phyloP scores from a whole-genome alignment of 2,113 vertebrate genomes.

The Gymnorhina tibicen region DNA sequence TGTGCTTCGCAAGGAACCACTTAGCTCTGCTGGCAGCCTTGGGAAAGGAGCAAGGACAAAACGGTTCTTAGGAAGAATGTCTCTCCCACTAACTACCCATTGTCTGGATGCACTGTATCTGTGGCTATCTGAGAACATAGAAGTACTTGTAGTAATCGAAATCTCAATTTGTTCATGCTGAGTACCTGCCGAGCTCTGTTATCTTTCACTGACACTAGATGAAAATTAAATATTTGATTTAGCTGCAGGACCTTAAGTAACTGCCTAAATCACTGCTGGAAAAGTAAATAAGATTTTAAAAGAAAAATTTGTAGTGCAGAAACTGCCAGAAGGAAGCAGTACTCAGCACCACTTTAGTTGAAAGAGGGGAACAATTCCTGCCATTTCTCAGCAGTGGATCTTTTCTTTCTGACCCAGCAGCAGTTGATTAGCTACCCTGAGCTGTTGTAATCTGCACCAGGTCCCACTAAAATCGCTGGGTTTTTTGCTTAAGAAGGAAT shows the following conservation, averaged over 20 bases:
- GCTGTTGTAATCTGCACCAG: constrained; percentile 4
- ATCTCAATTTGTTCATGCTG: not conserved
- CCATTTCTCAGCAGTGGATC: not conserved
- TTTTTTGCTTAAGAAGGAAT: constrained; percentile 27
- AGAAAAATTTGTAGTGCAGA: not conserved
- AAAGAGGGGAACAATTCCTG: not conserved
- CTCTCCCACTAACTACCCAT: not conserved
- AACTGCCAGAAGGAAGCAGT: not conserved
- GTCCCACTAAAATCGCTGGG: not conserved
- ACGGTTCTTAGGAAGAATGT: not conserved
- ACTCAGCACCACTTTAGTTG: not conserved
- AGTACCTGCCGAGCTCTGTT: not conserved
- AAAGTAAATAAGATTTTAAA: constrained; percentile 30
- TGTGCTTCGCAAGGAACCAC: not conserved
- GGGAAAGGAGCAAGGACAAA: not conserved
- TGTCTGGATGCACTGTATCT: not conserved
- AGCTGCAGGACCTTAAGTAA: constrained; percentile 30
- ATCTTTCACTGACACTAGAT: constrained; percentile 7
- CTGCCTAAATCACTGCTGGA: constrained; percentile 2
- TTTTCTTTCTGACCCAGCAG: constrained; percentile 8
- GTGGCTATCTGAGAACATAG: not conserved
- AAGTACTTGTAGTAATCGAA: not conserved
- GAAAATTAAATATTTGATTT: constrained; percentile 47
- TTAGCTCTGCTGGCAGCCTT: not conserved
- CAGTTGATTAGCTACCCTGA: constrained; percentile 24